These are phyloP conservation scores for Augiades crinisus DNA, from an alignment of 2,888 invertebrate genomes.

Conservation along the genomic window DNA sequence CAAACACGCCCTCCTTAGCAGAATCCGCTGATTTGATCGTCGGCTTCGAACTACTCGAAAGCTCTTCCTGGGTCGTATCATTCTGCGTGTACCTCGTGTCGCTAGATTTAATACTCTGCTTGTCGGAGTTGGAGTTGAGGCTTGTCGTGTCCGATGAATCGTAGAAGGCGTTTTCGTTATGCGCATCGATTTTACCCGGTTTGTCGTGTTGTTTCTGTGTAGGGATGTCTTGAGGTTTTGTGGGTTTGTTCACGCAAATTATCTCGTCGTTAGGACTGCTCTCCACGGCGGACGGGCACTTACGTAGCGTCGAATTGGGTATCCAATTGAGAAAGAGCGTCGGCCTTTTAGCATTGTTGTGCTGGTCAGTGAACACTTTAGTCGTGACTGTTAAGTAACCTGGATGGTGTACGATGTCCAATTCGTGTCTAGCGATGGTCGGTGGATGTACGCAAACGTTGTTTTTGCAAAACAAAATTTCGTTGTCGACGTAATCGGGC, in stretches of 20 bases:
- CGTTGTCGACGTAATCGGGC: slow-evolving; percentile 89
- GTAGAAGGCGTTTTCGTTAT: slow-evolving; percentile 70
- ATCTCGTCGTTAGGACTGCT: slow-evolving; percentile 77
- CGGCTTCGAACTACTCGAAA: slow-evolving; percentile 66
- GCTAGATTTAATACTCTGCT: slow-evolving; percentile 71
- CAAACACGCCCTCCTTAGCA: slow-evolving; percentile 59
- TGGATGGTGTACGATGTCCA: slow-evolving; percentile 94
- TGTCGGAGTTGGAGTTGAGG: slow-evolving; percentile 75
- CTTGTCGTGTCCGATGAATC: slow-evolving; percentile 79
- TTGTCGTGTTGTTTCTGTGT: slow-evolving; percentile 42
- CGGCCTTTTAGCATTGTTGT: slow-evolving; percentile 87
- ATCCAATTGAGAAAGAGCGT: slow-evolving; percentile 97
- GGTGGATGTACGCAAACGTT: slow-evolving; percentile 99
- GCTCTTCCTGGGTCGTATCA: slow-evolving; percentile 65
- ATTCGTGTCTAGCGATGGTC: slow-evolving; percentile 89
- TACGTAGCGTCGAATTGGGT: slow-evolving; percentile 93
- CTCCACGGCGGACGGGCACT: slow-evolving; percentile 89
- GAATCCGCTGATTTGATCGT: slow-evolving; percentile 65
- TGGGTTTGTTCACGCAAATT: slow-evolving; percentile 52
- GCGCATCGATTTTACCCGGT: slow-evolving; percentile 54
- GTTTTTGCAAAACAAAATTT: slow-evolving; percentile 95
- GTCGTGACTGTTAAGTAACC: slow-evolving; percentile 95
- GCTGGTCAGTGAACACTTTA: slow-evolving; percentile 88
- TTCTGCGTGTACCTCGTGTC: slow-evolving; percentile 67
- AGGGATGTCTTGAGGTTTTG: slow-evolving; percentile 49